Percentiles rank a stretch among this genome's conserved stretches.
These are phyloP conservation scores for Catharus fuscescens DNA, from an alignment of 2,113 vertebrate species.

Conservation along the genomic window DNA sequence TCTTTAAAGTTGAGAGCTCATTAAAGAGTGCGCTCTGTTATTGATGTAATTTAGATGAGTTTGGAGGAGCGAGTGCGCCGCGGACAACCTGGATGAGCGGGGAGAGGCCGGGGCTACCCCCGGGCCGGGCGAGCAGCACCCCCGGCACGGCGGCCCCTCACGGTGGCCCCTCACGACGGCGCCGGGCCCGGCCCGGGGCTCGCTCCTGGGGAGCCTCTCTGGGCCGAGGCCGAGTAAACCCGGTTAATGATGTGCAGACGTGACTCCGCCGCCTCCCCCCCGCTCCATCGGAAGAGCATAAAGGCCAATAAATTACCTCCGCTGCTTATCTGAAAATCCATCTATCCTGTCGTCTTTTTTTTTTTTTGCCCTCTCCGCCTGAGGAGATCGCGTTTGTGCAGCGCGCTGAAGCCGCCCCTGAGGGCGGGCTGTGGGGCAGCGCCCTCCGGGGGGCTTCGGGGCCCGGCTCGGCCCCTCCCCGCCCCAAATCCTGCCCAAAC, in stretches of 20 bases:
- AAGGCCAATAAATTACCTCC: slow-evolving; percentile 78
- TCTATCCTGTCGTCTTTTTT: slow-evolving; percentile 32
- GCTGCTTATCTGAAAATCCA: slow-evolving; percentile 75
- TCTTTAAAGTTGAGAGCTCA: slow-evolving; percentile 99
- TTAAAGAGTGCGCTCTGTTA: slow-evolving; percentile 96
- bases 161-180: background rate
- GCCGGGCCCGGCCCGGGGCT: background rate
- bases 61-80: slow-evolving; percentile 78
- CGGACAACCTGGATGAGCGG: slow-evolving; percentile 56
- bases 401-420: slow-evolving; percentile 48
- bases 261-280: slow-evolving; percentile 71
- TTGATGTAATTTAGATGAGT: slow-evolving; percentile 96
- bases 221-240: slow-evolving; percentile 58
- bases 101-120: background rate
- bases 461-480: background rate
- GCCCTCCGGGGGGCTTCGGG: background rate
- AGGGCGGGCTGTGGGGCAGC: background rate
- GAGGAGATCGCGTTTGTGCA: slow-evolving; percentile 46
- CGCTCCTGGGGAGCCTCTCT: background rate
- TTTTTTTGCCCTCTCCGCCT: background rate
- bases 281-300: slow-evolving; percentile 71
- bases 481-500: background rate
- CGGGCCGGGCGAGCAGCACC: background rate
- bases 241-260: slow-evolving; percentile 53
- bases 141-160: background rate